These are phyloP conservation scores for Abrostola tripartita DNA, from an alignment of 2,888 invertebrate genomes.

Conservation along the genomic window DNA sequence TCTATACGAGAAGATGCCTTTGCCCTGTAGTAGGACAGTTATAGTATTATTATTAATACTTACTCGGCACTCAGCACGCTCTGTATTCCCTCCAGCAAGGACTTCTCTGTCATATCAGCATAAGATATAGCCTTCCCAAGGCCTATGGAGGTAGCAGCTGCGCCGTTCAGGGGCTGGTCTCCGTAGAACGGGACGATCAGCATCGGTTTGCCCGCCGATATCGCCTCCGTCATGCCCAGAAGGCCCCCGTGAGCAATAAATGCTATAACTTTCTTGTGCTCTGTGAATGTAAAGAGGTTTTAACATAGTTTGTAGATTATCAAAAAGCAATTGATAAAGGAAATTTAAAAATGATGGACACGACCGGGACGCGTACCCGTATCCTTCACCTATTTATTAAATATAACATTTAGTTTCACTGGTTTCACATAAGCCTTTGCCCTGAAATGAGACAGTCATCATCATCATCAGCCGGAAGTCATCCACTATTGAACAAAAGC, in stretches of 20 bases:
- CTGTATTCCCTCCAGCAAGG: conserved; percentile 82
- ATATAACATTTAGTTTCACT: too few relatives aligned
- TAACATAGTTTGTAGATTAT: too few relatives aligned
- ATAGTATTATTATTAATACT: conserved; percentile 59
- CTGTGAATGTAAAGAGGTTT: conserved; percentile 68
- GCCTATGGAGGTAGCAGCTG: conserved; percentile 83
- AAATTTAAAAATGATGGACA: too few relatives aligned
- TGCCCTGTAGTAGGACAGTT: too few relatives aligned
- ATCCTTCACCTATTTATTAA: too few relatives aligned
- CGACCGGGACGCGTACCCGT: too few relatives aligned
- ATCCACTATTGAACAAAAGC: too few relatives aligned
- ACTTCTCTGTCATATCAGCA: conserved; percentile 83
- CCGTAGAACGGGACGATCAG: conserved; percentile 90
- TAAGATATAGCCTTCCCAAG: conserved; percentile 86
- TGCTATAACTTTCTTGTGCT: conserved; percentile 88
- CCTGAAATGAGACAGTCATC: too few relatives aligned
- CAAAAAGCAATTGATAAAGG: too few relatives aligned
- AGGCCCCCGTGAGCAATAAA: conserved; percentile 90
- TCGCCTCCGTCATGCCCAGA: conserved; percentile 89
- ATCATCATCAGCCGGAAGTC: too few relatives aligned
- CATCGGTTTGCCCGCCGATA: conserved; percentile 89
- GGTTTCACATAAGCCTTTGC: too few relatives aligned
- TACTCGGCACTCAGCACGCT: conserved; percentile 87
- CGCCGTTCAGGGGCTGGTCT: conserved; percentile 89
- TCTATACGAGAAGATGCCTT: too few relatives aligned